phyloP scores from a whole-genome alignment of 2,797 vertebrate genomes.

The Astyanax mexicanus region DNA sequence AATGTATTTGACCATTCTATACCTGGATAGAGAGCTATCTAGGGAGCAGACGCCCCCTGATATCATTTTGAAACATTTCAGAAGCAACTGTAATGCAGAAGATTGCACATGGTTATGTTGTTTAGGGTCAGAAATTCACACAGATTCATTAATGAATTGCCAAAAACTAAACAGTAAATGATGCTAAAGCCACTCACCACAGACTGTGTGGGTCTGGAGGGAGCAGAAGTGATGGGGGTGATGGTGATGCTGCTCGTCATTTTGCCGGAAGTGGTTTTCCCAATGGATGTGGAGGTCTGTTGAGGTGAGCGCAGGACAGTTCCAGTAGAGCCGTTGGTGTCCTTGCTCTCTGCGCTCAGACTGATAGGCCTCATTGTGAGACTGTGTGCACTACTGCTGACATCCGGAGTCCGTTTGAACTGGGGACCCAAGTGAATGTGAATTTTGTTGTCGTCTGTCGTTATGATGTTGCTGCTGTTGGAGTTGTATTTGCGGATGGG shows the following conservation, averaged over 20 bases:
- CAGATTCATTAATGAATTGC: constrained; percentile 42
- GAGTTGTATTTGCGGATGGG: constrained; percentile 84
- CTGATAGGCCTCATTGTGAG: constrained; percentile 80
- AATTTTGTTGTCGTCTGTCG: constrained; percentile 97
- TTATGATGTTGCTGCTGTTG: constrained; percentile 90
- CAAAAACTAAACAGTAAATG: constrained; percentile 28
- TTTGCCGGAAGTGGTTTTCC: constrained; percentile 79
- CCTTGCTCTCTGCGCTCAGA: constrained; percentile 80
- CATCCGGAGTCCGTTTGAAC: constrained; percentile 81
- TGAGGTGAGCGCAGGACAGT: constrained; percentile 88
- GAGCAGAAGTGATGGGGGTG: constrained; percentile 84
- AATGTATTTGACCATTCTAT: constrained; percentile 60
- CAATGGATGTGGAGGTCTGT: constrained; percentile 68
- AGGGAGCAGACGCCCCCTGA: constrained; percentile 72
- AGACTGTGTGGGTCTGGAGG: constrained; percentile 85
- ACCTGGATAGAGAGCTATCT: constrained; percentile 74
- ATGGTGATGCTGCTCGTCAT: constrained; percentile 97
- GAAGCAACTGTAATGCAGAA: constrained; percentile 76
- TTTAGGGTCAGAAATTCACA: constrained; percentile 43
- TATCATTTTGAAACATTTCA: constrained; percentile 79
- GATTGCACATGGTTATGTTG: constrained; percentile 57
- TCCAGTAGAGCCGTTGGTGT: constrained; percentile 79
- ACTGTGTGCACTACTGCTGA: constrained; percentile 63
- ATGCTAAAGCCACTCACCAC: constrained; percentile 87
- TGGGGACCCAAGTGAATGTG: constrained; percentile 94